Conservation (phyloP, 2,888 invertebrate genomes). For the Drosophila mayaguana region DNA sequence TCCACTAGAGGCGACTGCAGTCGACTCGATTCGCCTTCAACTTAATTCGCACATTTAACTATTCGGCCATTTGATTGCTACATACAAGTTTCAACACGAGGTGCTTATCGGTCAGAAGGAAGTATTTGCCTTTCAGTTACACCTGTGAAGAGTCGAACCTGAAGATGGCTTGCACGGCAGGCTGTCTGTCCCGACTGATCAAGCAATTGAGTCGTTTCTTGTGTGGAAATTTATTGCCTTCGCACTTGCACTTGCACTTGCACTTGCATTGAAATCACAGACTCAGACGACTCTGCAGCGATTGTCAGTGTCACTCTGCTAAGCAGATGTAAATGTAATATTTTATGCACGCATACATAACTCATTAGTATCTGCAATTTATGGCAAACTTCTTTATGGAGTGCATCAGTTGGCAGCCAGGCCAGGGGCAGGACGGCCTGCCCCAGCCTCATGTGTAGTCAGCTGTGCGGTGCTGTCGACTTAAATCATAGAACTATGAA, state of each 20-base stretch:
- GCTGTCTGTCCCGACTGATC: no score
- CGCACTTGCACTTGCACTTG: conserved; percentile 11
- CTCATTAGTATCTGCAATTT: conserved; percentile 80
- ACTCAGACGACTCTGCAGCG: conserved; percentile 1
- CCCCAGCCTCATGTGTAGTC: neutral
- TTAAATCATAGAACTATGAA: conserved; percentile 69
- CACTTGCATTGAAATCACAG: conserved; percentile 50
- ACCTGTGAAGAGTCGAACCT: neutral
- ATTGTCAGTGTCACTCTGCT: conserved; percentile 7
- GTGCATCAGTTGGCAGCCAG: conserved; percentile 41
- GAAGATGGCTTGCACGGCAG: no score
- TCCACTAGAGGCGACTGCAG: conserved; percentile 24
- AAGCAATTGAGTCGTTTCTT: neutral
- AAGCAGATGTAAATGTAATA: conserved; percentile 58
- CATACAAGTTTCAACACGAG: conserved; percentile 26
- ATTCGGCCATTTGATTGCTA: conserved; percentile 47
- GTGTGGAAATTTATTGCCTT: neutral
- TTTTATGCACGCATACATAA: conserved; percentile 70
- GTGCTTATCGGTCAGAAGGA: neutral
- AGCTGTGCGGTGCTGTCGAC: conserved; percentile 41
- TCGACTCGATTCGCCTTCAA: conserved; percentile 45
- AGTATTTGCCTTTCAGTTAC: neutral
- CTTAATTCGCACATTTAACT: conserved; percentile 61
- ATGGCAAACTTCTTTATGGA: conserved; percentile 79
- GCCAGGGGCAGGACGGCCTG: conserved; percentile 3